These are phyloP conservation scores for Polia nebulosa DNA, from an alignment of 2,888 invertebrate genomes.

Conservation along the genomic window DNA sequence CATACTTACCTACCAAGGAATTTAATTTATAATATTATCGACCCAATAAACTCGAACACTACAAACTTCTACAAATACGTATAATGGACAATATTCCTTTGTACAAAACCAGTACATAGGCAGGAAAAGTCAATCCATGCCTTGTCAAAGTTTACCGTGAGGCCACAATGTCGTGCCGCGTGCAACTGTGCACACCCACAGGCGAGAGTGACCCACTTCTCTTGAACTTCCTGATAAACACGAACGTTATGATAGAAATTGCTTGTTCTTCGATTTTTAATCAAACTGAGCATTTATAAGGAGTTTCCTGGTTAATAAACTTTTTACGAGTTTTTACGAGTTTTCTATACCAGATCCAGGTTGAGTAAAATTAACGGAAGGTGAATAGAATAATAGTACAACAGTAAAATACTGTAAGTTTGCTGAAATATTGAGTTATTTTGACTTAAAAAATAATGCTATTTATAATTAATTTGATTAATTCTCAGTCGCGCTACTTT, in stretches of 20 bases:
- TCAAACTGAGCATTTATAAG: constrained; percentile 1
- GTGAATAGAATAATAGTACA: no score
- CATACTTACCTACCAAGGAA: no score
- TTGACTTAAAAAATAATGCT: no score
- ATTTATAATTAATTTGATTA: no score
- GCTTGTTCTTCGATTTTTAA: constrained; percentile 40
- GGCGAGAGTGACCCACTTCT: constrained; percentile 68
- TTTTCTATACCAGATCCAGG: background rate
- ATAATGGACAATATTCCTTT: constrained; percentile 11
- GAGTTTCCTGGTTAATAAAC: background rate
- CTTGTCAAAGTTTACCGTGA: constrained; percentile 4
- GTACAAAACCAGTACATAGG: background rate
- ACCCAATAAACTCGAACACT: constrained; percentile 1
- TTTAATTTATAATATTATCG: background rate
- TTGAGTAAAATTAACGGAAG: background rate
- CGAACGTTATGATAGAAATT: constrained; percentile 49
- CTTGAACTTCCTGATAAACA: constrained; percentile 62
- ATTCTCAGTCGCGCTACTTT: no score
- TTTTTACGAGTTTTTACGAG: background rate
- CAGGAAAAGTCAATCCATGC: constrained; percentile 20
- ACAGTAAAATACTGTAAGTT: no score
- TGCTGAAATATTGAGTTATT: no score
- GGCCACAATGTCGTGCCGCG: constrained; percentile 53
- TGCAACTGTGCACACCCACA: constrained; percentile 60
- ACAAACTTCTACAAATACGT: background rate